These are phyloP conservation scores for Nephrocerus scutellatus DNA, from an alignment of 2,888 invertebrate genomes.

Conservation along the genomic window DNA sequence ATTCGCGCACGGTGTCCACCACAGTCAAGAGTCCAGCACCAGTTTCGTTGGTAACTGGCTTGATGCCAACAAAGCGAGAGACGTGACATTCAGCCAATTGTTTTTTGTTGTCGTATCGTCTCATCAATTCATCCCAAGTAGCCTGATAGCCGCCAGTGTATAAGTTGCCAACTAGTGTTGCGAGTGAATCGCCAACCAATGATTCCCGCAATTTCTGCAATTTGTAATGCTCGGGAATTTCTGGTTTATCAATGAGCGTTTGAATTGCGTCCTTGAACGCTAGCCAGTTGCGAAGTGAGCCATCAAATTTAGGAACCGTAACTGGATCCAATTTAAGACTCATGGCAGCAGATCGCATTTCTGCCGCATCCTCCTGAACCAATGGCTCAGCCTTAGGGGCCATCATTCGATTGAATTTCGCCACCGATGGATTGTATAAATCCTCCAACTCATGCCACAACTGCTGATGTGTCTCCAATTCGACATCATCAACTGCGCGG, in stretches of 20 bases:
- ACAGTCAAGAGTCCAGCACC: no score
- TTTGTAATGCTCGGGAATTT: slow-evolving; percentile 1
- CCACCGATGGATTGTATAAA: no score
- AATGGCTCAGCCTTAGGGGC: no score
- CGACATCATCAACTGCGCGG: no score
- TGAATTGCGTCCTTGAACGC: slow-evolving; percentile 2
- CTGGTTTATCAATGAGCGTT: slow-evolving; percentile 3
- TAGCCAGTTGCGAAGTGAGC: slow-evolving; percentile 5
- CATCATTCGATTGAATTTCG: no score
- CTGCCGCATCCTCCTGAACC: no score
- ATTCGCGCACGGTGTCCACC: no score
- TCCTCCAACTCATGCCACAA: no score
- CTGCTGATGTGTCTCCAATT: no score
- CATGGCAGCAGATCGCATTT: slow-evolving; percentile 1
- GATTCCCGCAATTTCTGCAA: slow-evolving; percentile 4
- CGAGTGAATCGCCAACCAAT: slow-evolving; percentile 1
- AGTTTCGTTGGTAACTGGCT: no score
- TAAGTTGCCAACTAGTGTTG: slow-evolving; percentile 1
- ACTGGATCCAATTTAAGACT: slow-evolving; percentile 3
- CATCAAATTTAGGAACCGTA: slow-evolving; percentile 3
- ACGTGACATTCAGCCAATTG: slow-evolving; percentile 1
- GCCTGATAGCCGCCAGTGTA: slow-evolving; percentile 5
- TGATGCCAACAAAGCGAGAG: no score
- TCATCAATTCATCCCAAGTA: slow-evolving; percentile 1
- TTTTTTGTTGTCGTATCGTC: slow-evolving; percentile 3